Evolutionary conservation across 2,797 vertebrate species (phyloP), one percentile per base, ranked within the genome.

Genomic region (Pipistrellus pipistrellus): DNA sequence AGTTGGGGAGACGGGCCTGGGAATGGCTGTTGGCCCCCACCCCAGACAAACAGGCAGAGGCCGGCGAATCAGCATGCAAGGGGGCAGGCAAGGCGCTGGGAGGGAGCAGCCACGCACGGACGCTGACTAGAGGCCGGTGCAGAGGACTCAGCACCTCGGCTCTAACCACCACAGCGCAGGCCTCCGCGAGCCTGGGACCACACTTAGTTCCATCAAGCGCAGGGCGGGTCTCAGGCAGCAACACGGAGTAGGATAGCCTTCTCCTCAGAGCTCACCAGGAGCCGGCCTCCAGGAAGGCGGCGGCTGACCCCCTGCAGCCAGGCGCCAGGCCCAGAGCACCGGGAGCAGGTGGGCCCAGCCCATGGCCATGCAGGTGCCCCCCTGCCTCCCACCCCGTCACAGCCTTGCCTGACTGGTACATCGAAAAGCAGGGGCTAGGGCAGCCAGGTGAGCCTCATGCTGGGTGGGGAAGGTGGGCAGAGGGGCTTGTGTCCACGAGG

Each of bases 1-100:
- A 88, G 93, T 96, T 82, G 86, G 91, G 96, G 96, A 93, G 97
- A 64, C 51, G 83, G 97, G 96, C 94, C 75, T 94, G 97, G 95
- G 93, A 87, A 94, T 94, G 95, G 95, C 95, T 90, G 93, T 96
- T 89, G 95, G 51, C 30, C 75, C 75, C n/a, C 51, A 23, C 41
- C 72, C 48, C 32, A 6, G 68, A 89, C 57, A 68, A 21, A 85
- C 9, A 78, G 95, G 95, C 95, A n/a, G 91, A 93, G 95, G 93
- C 86, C 41, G 86, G 90, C 0, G 81, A 72, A 77, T 92, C 88
- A 21, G 82, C 97, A 96, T 97, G 96, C 96, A 38, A 21, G 13
- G 75, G 48, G 51, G 13, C 51, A 7, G 75, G 75, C 75, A 9
- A 27, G 51, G 73, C 1, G n/a, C 85, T 44, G 48, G 94, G 89